phyloP scores from a whole-genome alignment of 2,888 invertebrate genomes.

The Dasysyrphus tricinctus region DNA sequence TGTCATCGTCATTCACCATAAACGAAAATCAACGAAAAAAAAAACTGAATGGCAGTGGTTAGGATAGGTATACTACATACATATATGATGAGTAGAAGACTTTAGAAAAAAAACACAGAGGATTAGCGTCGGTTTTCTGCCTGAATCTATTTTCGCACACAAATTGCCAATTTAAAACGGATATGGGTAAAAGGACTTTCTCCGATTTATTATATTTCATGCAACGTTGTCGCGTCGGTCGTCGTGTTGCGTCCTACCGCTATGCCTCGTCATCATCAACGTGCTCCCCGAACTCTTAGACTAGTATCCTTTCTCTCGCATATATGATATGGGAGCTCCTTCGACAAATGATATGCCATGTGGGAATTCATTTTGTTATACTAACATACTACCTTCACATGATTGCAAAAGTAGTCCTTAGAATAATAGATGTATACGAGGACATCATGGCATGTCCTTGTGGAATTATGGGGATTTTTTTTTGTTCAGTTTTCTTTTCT shows the following conservation, averaged over 20 bases:
- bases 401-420: constrained; percentile 42
- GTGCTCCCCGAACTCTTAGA: background rate
- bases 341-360: constrained; percentile 57
- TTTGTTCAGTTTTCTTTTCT: constrained; percentile 11
- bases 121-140: constrained; percentile 72
- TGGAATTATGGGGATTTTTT: constrained; percentile 60
- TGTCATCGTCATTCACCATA: constrained; percentile 34
- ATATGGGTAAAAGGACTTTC: constrained; percentile 70
- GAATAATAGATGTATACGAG: constrained; percentile 58
- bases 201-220: constrained; percentile 61
- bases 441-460: constrained; percentile 66
- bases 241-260: background rate
- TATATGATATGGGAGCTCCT: background rate
- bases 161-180: constrained; percentile 74
- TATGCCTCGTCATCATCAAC: background rate
- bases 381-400: constrained; percentile 49
- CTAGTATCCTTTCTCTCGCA: constrained; percentile 8
- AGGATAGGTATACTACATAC: background rate
- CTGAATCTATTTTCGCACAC: constrained; percentile 75
- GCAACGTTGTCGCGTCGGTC: background rate
- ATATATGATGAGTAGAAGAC: background rate
- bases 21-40: constrained; percentile 39
- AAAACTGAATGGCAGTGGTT: background rate
- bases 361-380: constrained; percentile 54
- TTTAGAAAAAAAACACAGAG: constrained; percentile 44